phyloP scores from a whole-genome alignment of 2,888 invertebrate species.

The Herminia tarsipennalis region DNA sequence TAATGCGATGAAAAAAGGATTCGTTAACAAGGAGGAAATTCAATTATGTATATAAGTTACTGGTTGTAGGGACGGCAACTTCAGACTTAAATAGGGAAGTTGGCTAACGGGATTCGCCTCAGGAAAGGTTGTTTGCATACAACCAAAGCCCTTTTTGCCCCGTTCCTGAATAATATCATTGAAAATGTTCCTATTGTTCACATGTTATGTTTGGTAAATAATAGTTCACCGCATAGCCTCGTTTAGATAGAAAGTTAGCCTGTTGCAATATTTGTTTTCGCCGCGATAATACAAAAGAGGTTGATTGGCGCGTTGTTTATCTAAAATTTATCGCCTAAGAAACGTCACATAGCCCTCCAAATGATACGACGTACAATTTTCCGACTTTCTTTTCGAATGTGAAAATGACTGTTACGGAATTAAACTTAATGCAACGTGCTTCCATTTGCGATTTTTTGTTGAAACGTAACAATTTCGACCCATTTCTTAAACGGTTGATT shows the following conservation, averaged over 20 bases:
- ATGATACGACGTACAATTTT: no score
- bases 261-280: slow-evolving; percentile 4
- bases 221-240: slow-evolving; percentile 17
- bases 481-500: no score
- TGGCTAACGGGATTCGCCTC: slow-evolving; percentile 25
- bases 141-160: slow-evolving; percentile 42
- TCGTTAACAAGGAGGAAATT: slow-evolving; percentile 45
- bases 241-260: slow-evolving; percentile 28
- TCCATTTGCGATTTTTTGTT: no score
- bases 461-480: no score
- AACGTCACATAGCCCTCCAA: no score
- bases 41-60: slow-evolving; percentile 59
- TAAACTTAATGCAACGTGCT: no score
- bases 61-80: slow-evolving; percentile 42
- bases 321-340: background rate
- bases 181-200: no score
- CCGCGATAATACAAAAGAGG: background rate
- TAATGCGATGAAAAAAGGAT: slow-evolving; percentile 23
- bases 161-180: slow-evolving; percentile 34
- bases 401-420: no score
- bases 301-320: slow-evolving; percentile 2
- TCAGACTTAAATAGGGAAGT: slow-evolving; percentile 46
- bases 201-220: slow-evolving; percentile 17
- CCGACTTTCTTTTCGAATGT: no score
- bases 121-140: slow-evolving; percentile 62